A percentile compares a stretch with the other conserved stretches of the same genome.
Conservation (phyloP, 1,140 invertebrate species). For the Drosophila orena region DNA sequence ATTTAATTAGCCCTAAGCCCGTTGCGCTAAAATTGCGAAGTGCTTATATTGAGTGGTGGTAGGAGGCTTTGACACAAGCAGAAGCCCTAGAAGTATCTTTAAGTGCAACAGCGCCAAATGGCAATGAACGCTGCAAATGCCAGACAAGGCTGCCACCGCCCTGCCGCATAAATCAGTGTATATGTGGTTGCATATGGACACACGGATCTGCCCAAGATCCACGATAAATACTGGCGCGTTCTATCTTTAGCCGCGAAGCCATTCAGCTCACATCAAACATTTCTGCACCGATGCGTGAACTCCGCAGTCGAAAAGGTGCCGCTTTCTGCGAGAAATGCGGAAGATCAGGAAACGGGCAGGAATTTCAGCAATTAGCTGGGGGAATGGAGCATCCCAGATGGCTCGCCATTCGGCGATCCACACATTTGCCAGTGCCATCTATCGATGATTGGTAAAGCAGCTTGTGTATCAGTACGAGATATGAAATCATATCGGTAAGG, state of each 20-base stretch:
- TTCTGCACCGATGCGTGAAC: slow-evolving; percentile 73
- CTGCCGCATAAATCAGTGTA: slow-evolving; percentile 28
- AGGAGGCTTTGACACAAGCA: slow-evolving; percentile 31
- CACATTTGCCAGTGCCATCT: not conserved
- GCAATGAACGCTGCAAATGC: slow-evolving; percentile 63
- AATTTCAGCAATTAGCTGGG: slow-evolving; percentile 19
- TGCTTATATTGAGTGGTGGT: slow-evolving; percentile 38
- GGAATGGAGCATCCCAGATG: not conserved
- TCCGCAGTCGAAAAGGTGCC: slow-evolving; percentile 48
- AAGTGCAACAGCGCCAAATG: slow-evolving; percentile 70
- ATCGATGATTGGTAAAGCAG: no score
- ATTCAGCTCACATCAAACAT: slow-evolving; percentile 74
- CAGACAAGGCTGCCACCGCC: slow-evolving; percentile 51
- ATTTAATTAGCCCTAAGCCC: slow-evolving; percentile 74
- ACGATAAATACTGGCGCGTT: slow-evolving; percentile 39
- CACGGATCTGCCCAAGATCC: slow-evolving; percentile 24
- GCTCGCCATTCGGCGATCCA: not conserved
- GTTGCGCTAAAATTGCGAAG: slow-evolving; percentile 50
- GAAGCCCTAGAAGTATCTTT: slow-evolving; percentile 76
- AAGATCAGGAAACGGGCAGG: slow-evolving; percentile 67
- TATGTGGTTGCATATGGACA: not conserved
- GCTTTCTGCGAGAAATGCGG: slow-evolving; percentile 60
- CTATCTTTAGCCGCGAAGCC: slow-evolving; percentile 48
- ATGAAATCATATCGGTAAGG: no score
- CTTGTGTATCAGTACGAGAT: no score